Evolutionary conservation across 1,140 invertebrate species (phyloP), one percentile per base, ranked within the genome.

Genomic region (Pollicipes pollicipes): DNA sequence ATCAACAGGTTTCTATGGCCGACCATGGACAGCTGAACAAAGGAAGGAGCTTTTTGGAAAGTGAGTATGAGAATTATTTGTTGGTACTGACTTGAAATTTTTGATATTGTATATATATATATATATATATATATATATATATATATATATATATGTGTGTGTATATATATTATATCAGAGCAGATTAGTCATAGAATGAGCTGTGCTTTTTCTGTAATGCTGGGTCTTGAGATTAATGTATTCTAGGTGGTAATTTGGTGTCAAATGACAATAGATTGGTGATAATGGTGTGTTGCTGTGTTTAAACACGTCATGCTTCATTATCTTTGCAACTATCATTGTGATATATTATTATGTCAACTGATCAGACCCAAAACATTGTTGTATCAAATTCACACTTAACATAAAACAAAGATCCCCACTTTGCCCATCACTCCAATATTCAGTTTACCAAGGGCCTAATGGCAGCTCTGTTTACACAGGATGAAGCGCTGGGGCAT

Each of bases 21-120:
- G 93, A 74, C 96, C 96, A 79, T 99, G 96, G 96, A 97, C 94
- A n/a, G 91, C 91, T 30, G 93, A 97, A 79, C 96, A 98, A 80
- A 85, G 96, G 72, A 95, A 95, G 81, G 91, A 98, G 82, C 82
- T 98, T 64, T 98, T 98, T 84, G 86, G 88, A 80, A 94, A 94
- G 91, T 91, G 85, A 86, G 85, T 81, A 70, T 72, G 68, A 30
- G 45, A 66, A 30, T 74, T 0, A 16, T 28, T 1, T 17, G 31
- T 28, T 29, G n/a, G 64, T 21, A 63, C 66, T 32, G 45, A 63
- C 35, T 72, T 28, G 31, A 27, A 8, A 27, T 66, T 75, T n/a
- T 73, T 16, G n/a, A 16, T 8, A 66, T 29, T 0, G 29, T 28
- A 69, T 69, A 3, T 45, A 26, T 16, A 26, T 28, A 66, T n/a